phyloP scores from a whole-genome alignment of 2,797 vertebrate species.

The Tenualosa thibaudeaui region DNA sequence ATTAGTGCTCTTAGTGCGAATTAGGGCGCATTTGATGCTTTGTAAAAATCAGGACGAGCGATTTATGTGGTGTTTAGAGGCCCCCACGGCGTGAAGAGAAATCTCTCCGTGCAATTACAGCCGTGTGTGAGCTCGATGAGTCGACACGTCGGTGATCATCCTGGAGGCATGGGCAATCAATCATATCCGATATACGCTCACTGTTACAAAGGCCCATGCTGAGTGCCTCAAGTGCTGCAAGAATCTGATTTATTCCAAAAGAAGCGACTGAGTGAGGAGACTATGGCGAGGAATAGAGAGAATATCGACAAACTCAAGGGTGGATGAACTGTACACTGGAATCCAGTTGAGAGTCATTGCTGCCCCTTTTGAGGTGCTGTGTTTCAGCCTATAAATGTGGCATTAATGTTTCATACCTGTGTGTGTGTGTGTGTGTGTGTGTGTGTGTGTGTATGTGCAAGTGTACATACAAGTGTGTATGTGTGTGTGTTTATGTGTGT shows the following conservation, averaged over 20 bases:
- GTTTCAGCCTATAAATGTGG: background rate
- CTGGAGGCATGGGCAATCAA: background rate
- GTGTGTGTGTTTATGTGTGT: no score
- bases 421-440: background rate
- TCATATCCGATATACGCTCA: background rate
- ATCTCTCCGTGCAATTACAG: background rate
- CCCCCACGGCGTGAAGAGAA: background rate
- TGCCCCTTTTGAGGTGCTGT: background rate
- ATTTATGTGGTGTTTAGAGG: constrained; percentile 17
- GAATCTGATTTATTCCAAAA: constrained; percentile 4
- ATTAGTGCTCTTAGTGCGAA: constrained; percentile 1
- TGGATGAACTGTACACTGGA: background rate
- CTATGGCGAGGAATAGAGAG: background rate
- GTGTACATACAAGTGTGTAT: no score
- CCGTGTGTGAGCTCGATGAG: background rate
- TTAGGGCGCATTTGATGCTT: background rate
- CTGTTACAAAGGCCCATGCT: background rate
- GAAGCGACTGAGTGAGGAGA: background rate
- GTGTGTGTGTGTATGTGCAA: background rate
- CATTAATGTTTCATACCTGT: background rate
- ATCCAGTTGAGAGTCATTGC: background rate
- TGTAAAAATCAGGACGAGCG: background rate
- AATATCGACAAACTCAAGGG: background rate
- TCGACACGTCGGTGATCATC: background rate
- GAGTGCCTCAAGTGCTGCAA: background rate